Percentiles rank a stretch among this genome's conserved stretches.
Evolutionary conservation across 2,113 vertebrate genomes (phyloP).

Genomic region (Rhinolophus ferrumequinum): DNA sequence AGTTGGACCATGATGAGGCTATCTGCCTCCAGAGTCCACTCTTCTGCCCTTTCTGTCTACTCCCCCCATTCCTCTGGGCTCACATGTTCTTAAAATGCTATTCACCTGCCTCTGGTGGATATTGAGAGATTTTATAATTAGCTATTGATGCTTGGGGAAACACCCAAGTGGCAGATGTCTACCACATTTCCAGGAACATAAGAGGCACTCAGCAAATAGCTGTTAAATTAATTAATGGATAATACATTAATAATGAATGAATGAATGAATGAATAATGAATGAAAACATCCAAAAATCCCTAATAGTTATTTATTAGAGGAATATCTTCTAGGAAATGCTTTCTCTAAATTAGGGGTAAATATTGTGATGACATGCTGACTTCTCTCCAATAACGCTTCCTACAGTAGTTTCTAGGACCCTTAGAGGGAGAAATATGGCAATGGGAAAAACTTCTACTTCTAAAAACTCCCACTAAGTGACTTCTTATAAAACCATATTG

Average conservation of each 20-base stretch:
- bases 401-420: neutral
- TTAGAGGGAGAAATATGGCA: neutral
- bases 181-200: neutral
- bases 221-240: neutral
- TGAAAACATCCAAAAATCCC: neutral
- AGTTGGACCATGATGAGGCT: neutral
- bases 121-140: neutral
- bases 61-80: neutral
- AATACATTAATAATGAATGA: neutral
- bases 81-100: neutral
- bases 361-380: neutral
- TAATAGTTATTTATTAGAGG: neutral
- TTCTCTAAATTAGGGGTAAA: neutral
- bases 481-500: neutral
- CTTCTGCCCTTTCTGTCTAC: neutral
- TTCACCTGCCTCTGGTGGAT: neutral
- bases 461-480: neutral
- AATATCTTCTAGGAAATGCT: neutral
- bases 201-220: neutral
- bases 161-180: neutral
- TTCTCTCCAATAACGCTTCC: neutral
- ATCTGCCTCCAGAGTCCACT: neutral
- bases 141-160: neutral
- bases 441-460: neutral
- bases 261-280: neutral